Conservation (phyloP, 2,113 vertebrate species). For the Pterocles orientalis region DNA sequence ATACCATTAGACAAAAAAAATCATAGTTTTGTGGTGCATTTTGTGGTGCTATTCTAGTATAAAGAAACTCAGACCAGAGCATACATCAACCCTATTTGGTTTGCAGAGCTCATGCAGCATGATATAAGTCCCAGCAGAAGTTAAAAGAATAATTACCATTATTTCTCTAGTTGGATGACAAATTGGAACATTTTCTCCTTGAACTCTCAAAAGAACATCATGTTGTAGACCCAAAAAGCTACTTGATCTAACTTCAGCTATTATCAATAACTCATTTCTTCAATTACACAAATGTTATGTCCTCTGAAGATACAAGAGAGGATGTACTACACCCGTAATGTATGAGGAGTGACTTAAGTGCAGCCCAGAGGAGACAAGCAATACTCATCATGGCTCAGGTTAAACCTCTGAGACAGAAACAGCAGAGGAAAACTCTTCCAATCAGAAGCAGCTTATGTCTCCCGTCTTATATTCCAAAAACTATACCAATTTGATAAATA, state of each 20-base stretch:
- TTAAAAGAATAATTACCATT: slow-evolving; percentile 71
- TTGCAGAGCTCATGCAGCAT: slow-evolving; percentile 48
- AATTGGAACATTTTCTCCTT: slow-evolving; percentile 63
- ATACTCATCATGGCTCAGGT: not conserved
- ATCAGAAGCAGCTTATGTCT: not conserved
- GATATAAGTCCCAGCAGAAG: slow-evolving; percentile 58
- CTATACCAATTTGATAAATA: not conserved
- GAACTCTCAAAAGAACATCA: slow-evolving; percentile 60
- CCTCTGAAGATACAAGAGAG: not conserved
- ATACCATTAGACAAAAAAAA: not conserved
- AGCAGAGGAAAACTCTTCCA: not conserved
- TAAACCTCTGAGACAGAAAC: not conserved
- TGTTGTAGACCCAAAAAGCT: slow-evolving; percentile 40
- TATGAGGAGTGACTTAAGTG: not conserved
- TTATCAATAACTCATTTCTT: slow-evolving; percentile 58
- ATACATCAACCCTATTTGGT: slow-evolving; percentile 30
- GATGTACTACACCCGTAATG: not conserved
- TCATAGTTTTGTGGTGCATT: not conserved
- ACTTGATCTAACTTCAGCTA: slow-evolving; percentile 58
- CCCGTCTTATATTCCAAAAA: not conserved
- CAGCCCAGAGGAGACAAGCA: not conserved
- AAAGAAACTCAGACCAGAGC: not conserved
- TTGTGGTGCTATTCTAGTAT: not conserved
- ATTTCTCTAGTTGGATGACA: slow-evolving; percentile 51
- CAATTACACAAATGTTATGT: slow-evolving; percentile 20